Evolutionary conservation across 2,113 vertebrate genomes (phyloP).

Genomic region (Galeopterus variegatus): DNA sequence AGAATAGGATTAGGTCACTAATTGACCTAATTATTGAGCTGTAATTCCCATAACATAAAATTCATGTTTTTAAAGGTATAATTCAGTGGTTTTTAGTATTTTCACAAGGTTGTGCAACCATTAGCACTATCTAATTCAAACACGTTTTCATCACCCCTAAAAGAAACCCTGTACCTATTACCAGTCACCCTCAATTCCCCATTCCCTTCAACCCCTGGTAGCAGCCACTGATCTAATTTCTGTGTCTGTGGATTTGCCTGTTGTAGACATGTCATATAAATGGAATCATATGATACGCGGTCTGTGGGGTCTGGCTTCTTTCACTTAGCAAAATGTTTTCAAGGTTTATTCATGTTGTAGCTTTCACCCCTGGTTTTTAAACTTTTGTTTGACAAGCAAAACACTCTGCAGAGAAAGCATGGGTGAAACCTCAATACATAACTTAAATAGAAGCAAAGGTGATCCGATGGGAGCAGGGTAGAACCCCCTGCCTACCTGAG

Average conservation of each 20-base stretch:
- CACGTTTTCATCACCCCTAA: not conserved
- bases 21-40: not conserved
- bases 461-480: no score
- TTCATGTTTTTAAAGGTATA: not conserved
- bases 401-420: not conserved
- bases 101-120: not conserved
- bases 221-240: not conserved
- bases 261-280: not conserved
- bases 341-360: not conserved
- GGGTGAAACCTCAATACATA: not conserved
- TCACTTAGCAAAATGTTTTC: not conserved
- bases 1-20: not conserved
- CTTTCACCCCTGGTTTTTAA: not conserved
- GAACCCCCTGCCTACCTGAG: no score
- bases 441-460: not conserved
- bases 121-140: not conserved
- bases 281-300: not conserved
- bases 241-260: not conserved
- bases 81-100: not conserved
- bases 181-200: not conserved
- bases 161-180: not conserved
- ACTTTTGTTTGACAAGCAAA: constrained; percentile 33
- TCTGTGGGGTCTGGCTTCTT: not conserved
- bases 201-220: not conserved
- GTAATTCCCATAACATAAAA: not conserved